Conservation (phyloP, 2,888 invertebrate species). For the Temnothorax unifasciatus region DNA sequence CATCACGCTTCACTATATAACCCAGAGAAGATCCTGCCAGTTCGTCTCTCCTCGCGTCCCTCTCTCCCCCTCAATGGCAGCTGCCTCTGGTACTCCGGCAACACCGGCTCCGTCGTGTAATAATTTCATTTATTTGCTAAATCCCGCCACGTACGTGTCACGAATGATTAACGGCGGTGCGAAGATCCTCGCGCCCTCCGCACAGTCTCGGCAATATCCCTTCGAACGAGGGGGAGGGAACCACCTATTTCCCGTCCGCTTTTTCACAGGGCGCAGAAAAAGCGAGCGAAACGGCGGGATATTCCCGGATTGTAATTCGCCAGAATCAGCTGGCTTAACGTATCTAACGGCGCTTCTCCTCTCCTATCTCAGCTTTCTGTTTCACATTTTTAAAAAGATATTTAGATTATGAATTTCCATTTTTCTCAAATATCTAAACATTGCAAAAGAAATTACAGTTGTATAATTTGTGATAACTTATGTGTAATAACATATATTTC, state of each 20-base stretch:
- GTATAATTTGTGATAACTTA: background rate
- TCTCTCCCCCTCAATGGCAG: background rate
- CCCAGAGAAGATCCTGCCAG: constrained; percentile 47
- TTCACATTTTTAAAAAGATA: constrained; percentile 34
- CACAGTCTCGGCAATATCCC: constrained; percentile 45
- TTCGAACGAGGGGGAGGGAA: constrained; percentile 33
- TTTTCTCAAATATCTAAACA: background rate
- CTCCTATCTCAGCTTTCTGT: background rate
- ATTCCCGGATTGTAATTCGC: constrained; percentile 46
- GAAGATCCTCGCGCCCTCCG: constrained; percentile 47
- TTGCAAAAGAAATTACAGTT: background rate
- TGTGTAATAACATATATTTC: background rate
- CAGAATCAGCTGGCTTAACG: constrained; percentile 35
- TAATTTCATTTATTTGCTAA: constrained; percentile 79
- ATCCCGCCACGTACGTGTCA: constrained; percentile 76
- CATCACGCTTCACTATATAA: constrained; percentile 66
- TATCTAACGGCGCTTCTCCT: constrained; percentile 15
- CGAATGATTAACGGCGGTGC: constrained; percentile 73
- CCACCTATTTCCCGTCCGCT: constrained; percentile 28
- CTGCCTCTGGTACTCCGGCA: constrained; percentile 16
- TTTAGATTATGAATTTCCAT: background rate
- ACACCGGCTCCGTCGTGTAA: constrained; percentile 60
- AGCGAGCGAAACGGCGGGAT: constrained; percentile 32
- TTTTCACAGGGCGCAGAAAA: constrained; percentile 48
- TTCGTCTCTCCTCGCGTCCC: constrained; percentile 6